A percentile compares a stretch with the other conserved stretches of the same genome.
Evolutionary conservation across 1,140 invertebrate genomes (phyloP).

Genomic region (Drosophila persimilis): DNA sequence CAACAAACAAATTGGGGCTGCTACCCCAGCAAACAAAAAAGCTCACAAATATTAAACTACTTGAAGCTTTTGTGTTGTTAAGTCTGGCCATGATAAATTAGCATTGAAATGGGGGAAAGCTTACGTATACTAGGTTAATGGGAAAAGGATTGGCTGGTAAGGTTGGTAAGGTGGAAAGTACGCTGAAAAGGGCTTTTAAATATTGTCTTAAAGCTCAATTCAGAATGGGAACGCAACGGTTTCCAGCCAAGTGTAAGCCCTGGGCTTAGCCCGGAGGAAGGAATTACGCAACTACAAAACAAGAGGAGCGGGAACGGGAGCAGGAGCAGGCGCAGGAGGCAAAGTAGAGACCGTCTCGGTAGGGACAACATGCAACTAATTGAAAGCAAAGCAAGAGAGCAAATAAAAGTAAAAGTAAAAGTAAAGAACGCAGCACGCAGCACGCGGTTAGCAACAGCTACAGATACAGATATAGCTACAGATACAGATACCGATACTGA

Average conservation of each 20-base stretch:
- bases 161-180: too few species aligned
- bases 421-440: slow-evolving; percentile 31
- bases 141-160: neutral
- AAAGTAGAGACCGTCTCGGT: slow-evolving; percentile 2
- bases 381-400: slow-evolving; percentile 56
- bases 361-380: slow-evolving; percentile 54
- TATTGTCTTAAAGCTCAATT: slow-evolving; percentile 5
- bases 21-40: neutral
- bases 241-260: slow-evolving; percentile 7
- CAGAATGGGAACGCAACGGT: neutral
- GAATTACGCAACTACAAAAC: slow-evolving; percentile 23
- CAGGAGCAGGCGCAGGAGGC: neutral
- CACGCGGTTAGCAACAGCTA: slow-evolving; percentile 46
- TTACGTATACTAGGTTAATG: slow-evolving; percentile 13
- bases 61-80: slow-evolving; percentile 34
- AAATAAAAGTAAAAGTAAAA: slow-evolving; percentile 56
- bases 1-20: slow-evolving; percentile 4
- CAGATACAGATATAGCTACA: slow-evolving; percentile 15
- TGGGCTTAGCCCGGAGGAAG: neutral
- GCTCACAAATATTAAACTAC: slow-evolving; percentile 30
- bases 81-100: slow-evolving; percentile 39
- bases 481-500: slow-evolving; percentile 30
- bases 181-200: slow-evolving; percentile 7
- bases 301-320: neutral
- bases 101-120: slow-evolving; percentile 19